Base-by-base conservation (phyloP, 2,113 vertebrate species). In the Oophaga pumilio region DNA sequence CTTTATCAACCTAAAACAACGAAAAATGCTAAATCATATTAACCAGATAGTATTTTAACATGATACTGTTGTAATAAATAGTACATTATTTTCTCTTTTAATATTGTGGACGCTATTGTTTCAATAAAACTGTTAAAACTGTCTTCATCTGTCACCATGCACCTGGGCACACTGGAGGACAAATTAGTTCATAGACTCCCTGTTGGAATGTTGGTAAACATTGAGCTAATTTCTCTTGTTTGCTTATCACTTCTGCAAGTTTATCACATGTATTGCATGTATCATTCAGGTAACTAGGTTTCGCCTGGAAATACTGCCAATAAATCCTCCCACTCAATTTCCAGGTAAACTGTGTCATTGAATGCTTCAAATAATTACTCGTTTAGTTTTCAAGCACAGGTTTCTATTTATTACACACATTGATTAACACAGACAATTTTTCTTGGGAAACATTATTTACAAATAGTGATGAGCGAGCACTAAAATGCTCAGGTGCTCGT, bases 291-390 rank as follows among this genome's bases (percentile, higher is more conserved):
- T 69, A 83, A 43, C 60, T 68, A 10, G 64, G 28, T 68, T 82
- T 82, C 81, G 26, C 28, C 14, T 69, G 43, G 7, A 83, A 83
- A 64, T 68, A 69, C 53, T 69, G 81, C 81, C 81, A 83, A 53
- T 68, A 83, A 83, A 68, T 83, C 62, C 62, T 53, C 81, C 81
- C 28, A 83, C 81, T 68, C 64, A 83, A 49, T 83, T 83, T 64
- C 62, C 13, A 83, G 81, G 81, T 83, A 83, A 83, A 53, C n/a
- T 83, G 81, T 83, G n/a, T 68, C 53, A 83, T 53, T 83, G n/a
- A 68, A 69, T 69, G 24, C 15, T 80, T 69, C 43, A 52, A 83
- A 68, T 64, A 83, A 68, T 66, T 50, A 79, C 26, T 49, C n/a
- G 49, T 24, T 83, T 69, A 53, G 43, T 69, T 28, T 18, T 83